Conservation (phyloP, 1,140 invertebrate species). For the Penaeus chinensis region DNA sequence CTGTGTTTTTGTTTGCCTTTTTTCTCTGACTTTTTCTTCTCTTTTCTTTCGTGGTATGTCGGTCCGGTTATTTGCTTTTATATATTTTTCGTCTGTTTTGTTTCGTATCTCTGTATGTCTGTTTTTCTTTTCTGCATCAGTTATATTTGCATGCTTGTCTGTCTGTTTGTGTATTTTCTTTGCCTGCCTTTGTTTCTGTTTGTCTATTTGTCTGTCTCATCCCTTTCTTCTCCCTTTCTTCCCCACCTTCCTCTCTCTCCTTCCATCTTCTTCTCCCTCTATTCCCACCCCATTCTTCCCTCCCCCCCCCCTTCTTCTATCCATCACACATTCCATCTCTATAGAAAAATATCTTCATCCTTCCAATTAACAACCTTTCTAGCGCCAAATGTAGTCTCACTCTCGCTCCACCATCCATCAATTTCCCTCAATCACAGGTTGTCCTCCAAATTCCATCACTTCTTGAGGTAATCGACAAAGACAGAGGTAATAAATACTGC, state of each 20-base stretch:
- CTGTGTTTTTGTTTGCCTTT: too few species aligned
- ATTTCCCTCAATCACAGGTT: slow-evolving; percentile 16
- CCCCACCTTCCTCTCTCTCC: not conserved
- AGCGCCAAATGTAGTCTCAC: not conserved
- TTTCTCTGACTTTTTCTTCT: too few species aligned
- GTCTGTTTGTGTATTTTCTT: not conserved
- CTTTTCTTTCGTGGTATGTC: too few species aligned
- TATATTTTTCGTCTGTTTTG: not conserved
- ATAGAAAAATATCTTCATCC: too few species aligned
- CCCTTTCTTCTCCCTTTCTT: not conserved
- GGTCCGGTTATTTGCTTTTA: too few species aligned
- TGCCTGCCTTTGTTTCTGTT: not conserved
- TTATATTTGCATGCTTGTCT: slow-evolving; percentile 4
- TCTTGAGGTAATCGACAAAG: not conserved
- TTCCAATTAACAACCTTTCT: not conserved
- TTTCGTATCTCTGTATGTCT: not conserved
- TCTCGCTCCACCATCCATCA: slow-evolving; percentile 24
- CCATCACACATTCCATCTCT: not conserved
- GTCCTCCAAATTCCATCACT: slow-evolving; percentile 40
- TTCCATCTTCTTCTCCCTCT: not conserved
- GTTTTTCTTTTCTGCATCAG: not conserved
- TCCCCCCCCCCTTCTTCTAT: not conserved
- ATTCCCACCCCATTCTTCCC: too few species aligned
- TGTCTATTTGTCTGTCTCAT: slow-evolving; percentile 8
- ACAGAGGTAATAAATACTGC: not conserved